Evolutionary conservation across 1,140 invertebrate species (phyloP).

Genomic region (Bathynomus jamesi): DNA sequence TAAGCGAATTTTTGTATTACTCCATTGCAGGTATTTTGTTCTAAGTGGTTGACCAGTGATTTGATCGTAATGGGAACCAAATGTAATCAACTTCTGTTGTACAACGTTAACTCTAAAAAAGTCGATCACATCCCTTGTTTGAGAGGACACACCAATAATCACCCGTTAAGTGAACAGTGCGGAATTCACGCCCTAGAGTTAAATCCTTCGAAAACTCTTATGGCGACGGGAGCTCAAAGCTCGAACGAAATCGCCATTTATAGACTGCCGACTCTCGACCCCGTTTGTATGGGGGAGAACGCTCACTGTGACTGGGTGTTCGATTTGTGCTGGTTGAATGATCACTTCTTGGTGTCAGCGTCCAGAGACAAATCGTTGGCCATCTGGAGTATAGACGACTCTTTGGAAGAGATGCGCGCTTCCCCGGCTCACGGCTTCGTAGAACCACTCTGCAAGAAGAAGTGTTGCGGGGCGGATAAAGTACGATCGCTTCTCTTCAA

Average conservation of each 20-base stretch:
- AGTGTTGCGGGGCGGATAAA: slow-evolving; percentile 48
- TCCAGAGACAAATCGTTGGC: slow-evolving; percentile 68
- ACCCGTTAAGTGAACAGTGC: slow-evolving; percentile 41
- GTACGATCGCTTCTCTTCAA: slow-evolving; percentile 83
- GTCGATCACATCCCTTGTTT: slow-evolving; percentile 66
- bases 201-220: slow-evolving; percentile 79
- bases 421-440: slow-evolving; percentile 22
- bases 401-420: not conserved
- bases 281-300: slow-evolving; percentile 84
- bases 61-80: slow-evolving; percentile 94
- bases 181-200: slow-evolving; percentile 90
- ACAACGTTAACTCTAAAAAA: not conserved
- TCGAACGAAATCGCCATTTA: slow-evolving; percentile 91
- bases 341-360: slow-evolving; percentile 87
- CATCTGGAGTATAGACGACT: slow-evolving; percentile 46
- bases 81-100: slow-evolving; percentile 71
- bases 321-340: slow-evolving; percentile 92
- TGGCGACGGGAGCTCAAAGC: slow-evolving; percentile 87
- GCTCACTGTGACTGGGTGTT: slow-evolving; percentile 92
- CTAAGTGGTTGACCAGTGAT: slow-evolving; percentile 87
- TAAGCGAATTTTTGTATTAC: too few relatives aligned
- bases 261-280: slow-evolving; percentile 82
- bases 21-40: slow-evolving; percentile 73
- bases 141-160: slow-evolving; percentile 41
- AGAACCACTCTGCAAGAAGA: slow-evolving; percentile 27